Evolutionary conservation across 2,797 vertebrate genomes (phyloP).

Genomic region (Bufotes viridis): DNA sequence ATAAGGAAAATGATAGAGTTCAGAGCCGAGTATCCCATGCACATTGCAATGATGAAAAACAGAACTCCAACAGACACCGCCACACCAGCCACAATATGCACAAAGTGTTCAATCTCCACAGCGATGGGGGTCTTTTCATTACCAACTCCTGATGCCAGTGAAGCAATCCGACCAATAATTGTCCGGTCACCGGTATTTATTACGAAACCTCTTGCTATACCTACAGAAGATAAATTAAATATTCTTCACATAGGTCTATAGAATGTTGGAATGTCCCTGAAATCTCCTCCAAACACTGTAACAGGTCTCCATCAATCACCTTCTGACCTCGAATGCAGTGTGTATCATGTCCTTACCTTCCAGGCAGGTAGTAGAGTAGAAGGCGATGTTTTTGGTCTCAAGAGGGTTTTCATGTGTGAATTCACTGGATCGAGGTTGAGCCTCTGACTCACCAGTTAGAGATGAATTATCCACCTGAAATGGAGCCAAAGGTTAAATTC

Average conservation of each 20-base stretch:
- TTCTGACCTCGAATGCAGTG: neutral
- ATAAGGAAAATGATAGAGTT: slow-evolving; percentile 82
- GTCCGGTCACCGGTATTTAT: slow-evolving; percentile 79
- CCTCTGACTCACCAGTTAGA: slow-evolving; percentile 80
- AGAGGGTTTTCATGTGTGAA: slow-evolving; percentile 77
- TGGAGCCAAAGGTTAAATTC: neutral
- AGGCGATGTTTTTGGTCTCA: slow-evolving; percentile 79
- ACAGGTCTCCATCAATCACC: too few relatives aligned
- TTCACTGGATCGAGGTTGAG: slow-evolving; percentile 77
- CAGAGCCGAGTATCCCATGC: slow-evolving; percentile 73
- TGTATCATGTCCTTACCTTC: slow-evolving; percentile 71
- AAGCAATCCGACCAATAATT: slow-evolving; percentile 79
- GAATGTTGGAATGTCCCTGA: neutral
- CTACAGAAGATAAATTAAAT: slow-evolving; percentile 63
- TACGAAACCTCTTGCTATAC: slow-evolving; percentile 76
- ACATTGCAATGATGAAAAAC: slow-evolving; percentile 79
- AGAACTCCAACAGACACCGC: slow-evolving; percentile 75
- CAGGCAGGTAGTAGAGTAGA: slow-evolving; percentile 81
- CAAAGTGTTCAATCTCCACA: slow-evolving; percentile 80
- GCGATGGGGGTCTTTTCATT: slow-evolving; percentile 81
- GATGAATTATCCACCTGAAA: slow-evolving; percentile 81
- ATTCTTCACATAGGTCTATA: neutral
- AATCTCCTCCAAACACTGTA: neutral
- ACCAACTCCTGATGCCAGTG: slow-evolving; percentile 74
- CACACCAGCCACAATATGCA: slow-evolving; percentile 78